These are phyloP conservation scores for Hippocampus comes DNA, from an alignment of 2,113 vertebrate genomes.

Conservation along the genomic window DNA sequence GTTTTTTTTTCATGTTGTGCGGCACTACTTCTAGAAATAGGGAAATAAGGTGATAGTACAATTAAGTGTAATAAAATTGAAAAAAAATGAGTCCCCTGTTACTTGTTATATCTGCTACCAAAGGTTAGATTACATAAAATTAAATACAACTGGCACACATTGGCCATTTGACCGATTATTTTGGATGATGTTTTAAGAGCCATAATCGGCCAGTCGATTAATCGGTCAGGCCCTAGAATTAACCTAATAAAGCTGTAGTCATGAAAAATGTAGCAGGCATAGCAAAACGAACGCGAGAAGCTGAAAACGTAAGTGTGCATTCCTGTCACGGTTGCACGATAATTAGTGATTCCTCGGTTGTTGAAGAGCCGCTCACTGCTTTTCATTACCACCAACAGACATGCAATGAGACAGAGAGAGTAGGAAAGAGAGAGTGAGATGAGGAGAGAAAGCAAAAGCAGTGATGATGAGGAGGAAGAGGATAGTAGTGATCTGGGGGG, in stretches of 20 bases:
- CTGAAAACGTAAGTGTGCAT: conserved; percentile 54
- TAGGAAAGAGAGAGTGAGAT: conserved; percentile 5
- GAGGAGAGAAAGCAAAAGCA: conserved; percentile 22
- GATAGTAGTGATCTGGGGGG: conserved; percentile 9
- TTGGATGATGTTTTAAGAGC: too few relatives aligned
- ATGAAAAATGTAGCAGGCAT: conserved; percentile 35
- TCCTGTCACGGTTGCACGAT: conserved; percentile 78
- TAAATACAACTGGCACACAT: too few relatives aligned
- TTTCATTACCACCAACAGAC: conserved; percentile 81
- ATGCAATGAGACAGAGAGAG: conserved; percentile 57
- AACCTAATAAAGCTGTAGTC: conserved; percentile 24
- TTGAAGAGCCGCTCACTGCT: conserved; percentile 78
- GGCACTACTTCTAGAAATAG: too few relatives aligned
- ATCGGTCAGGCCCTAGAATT: not conserved
- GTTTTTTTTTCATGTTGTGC: too few relatives aligned
- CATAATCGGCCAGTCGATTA: too few relatives aligned
- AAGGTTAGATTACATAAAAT: too few relatives aligned
- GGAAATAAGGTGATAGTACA: too few relatives aligned
- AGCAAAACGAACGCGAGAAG: conserved; percentile 23
- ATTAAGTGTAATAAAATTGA: too few relatives aligned
- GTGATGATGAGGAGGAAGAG: conserved; percentile 32
- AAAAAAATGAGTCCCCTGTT: too few relatives aligned
- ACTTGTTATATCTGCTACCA: too few relatives aligned
- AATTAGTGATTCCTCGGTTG: conserved; percentile 79
- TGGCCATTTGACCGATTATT: too few relatives aligned